phyloP scores from a whole-genome alignment of 1,140 invertebrate species.

The Pemphigus obesinymphae region DNA sequence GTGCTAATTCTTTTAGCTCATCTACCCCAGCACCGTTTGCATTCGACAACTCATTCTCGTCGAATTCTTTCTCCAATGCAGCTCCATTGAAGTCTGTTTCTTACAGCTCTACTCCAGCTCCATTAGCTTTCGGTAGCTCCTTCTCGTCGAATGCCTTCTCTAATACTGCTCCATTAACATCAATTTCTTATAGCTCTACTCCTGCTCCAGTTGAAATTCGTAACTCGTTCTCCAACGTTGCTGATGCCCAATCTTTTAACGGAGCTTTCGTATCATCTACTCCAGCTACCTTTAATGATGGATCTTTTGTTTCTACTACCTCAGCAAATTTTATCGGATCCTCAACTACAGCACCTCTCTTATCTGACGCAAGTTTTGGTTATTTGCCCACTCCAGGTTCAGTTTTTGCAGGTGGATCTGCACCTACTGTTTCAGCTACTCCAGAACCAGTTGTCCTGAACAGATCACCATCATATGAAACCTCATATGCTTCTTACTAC shows the following conservation, averaged over 20 bases:
- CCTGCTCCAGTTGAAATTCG: too few relatives aligned
- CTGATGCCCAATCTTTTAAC: neutral
- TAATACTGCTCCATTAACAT: neutral
- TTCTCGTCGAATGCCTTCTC: neutral
- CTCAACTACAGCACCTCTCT: neutral
- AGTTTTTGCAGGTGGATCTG: neutral
- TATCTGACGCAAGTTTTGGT: neutral
- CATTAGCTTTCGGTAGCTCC: neutral
- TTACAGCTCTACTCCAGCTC: constrained; percentile 26
- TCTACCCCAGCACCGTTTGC: constrained; percentile 22
- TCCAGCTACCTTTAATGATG: neutral
- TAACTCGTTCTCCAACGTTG: too few relatives aligned
- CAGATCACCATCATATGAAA: constrained; percentile 13
- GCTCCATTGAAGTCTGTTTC: constrained; percentile 24
- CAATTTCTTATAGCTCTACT: too few relatives aligned
- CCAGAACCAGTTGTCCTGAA: constrained; percentile 6
- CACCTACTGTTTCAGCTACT: neutral
- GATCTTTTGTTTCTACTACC: neutral
- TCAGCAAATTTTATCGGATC: neutral
- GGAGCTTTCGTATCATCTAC: neutral
- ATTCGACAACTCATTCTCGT: neutral
- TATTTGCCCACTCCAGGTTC: neutral
- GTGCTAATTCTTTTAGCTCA: neutral
- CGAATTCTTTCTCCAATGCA: too few relatives aligned
- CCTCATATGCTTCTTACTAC: neutral